Conservation (phyloP, 2,888 invertebrate species). For the Macrophya alboannulata region DNA sequence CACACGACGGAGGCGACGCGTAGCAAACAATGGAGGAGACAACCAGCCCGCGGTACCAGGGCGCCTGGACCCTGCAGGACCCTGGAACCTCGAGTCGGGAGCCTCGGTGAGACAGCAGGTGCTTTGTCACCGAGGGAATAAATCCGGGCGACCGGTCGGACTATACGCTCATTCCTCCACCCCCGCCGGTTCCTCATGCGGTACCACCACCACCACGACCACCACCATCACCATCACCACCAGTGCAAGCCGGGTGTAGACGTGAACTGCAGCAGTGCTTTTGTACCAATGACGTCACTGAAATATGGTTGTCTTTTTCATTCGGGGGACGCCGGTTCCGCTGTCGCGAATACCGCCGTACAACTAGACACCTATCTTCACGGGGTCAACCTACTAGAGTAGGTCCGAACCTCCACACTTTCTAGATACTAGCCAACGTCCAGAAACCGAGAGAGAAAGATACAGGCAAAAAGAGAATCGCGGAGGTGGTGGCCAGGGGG, state of each 20-base stretch:
- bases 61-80: slow-evolving; percentile 58
- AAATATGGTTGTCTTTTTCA: slow-evolving; percentile 69
- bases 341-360: not conserved
- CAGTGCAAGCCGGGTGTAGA: slow-evolving; percentile 7
- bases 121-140: slow-evolving; percentile 79
- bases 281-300: slow-evolving; percentile 74
- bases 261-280: slow-evolving; percentile 61
- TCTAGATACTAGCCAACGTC: not conserved
- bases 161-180: slow-evolving; percentile 65
- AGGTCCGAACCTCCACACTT: not conserved
- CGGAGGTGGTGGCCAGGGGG: slow-evolving; percentile 61
- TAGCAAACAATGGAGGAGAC: slow-evolving; percentile 58
- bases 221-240: not conserved
- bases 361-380: slow-evolving; percentile 16
- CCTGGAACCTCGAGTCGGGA: slow-evolving; percentile 64
- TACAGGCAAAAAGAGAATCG: slow-evolving; percentile 58
- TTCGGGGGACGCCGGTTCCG: slow-evolving; percentile 48
- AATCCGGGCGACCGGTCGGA: slow-evolving; percentile 69
- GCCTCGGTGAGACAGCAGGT: slow-evolving; percentile 77
- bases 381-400: slow-evolving; percentile 7
- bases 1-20: slow-evolving; percentile 72
- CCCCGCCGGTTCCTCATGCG: slow-evolving; percentile 63
- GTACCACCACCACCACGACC: slow-evolving; percentile 71
- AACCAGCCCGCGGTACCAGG: slow-evolving; percentile 62
- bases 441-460: slow-evolving; percentile 60